A percentile compares a stretch with the other conserved stretches of the same genome.
phyloP scores from a whole-genome alignment of 2,888 invertebrate species.

The Cryptocephalus primarius region DNA sequence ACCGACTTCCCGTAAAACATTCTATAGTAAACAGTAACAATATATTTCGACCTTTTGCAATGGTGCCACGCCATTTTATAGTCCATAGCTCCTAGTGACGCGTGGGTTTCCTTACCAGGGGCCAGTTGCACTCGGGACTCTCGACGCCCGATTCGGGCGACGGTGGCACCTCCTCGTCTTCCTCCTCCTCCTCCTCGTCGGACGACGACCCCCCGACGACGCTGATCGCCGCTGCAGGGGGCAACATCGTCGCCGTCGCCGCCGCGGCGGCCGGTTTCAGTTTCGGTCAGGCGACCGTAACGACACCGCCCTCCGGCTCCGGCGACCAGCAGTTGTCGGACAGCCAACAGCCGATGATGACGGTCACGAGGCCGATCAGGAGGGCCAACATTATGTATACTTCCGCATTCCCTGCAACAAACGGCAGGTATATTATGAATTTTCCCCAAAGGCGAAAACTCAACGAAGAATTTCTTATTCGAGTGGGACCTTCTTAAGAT shows the following conservation, averaged over 20 bases:
- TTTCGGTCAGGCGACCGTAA: constrained; percentile 60
- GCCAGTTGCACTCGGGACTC: constrained; percentile 36
- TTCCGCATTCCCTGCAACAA: constrained; percentile 51
- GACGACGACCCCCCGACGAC: constrained; percentile 15
- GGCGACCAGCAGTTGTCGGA: constrained; percentile 72
- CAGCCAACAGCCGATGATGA: constrained; percentile 65
- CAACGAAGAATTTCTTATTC: no score
- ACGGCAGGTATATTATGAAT: not conserved
- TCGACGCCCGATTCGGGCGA: constrained; percentile 11
- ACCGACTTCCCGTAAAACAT: no score
- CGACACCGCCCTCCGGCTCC: constrained; percentile 52
- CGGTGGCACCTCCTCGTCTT: constrained; percentile 2
- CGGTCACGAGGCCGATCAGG: constrained; percentile 60
- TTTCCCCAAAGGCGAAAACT: no score
- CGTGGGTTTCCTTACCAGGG: constrained; percentile 28
- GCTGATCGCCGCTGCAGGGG: constrained; percentile 26
- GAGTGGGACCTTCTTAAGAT: no score
- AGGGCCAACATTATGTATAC: constrained; percentile 64
- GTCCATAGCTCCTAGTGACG: no score
- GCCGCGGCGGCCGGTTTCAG: constrained; percentile 44
- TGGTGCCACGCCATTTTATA: no score
- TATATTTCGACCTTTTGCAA: no score
- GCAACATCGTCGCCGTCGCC: constrained; percentile 19
- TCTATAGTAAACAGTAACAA: no score
- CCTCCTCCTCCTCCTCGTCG: not conserved